Evolutionary conservation across 2,888 invertebrate species (phyloP), one percentile per base, ranked within the genome.

Genomic region (Erebia aethiops): DNA sequence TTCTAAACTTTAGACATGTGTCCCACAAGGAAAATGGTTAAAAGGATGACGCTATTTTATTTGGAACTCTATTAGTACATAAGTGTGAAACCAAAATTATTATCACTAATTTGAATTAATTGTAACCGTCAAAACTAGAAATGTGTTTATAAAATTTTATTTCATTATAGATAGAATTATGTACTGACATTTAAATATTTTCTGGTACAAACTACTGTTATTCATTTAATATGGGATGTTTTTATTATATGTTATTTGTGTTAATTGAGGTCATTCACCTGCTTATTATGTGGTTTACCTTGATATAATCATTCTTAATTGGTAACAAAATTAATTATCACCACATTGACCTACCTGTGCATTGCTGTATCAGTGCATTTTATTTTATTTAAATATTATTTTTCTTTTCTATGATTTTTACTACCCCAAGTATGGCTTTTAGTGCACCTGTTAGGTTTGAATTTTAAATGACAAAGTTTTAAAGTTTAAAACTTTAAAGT

Each of bases 261-360:
- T 52, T 11, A 51, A 16, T 35, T 46, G 4, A 54, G 64, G 35
- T 54, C 35, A 64, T 64, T 64, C 64, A 64, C 52, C 64, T 52
- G 51, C 21, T 52, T 35, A 64, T 16, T n/a, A 64, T 16, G 51
- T 64, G n/a, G 35, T 64, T 64, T 52, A 64, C 41, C 35, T 64
- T 64, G 64, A 64, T 64, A 64, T 64, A 54, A 54, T 54, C 54
- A 18, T 41, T 41, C 41, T 41, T 54, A 64, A 64, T 64, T 64
- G 52, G 46, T 13, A 14, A 64, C 52, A 35, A 52, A 13, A 64
- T 10, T 21, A 46, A 49, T 62, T 46, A 64, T 64, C 35, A 64
- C 54, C 41, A 13, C 18, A 64, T 54, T 54, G 11, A 35, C 51
- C 51, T 51, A n/a, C n/a, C 51, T 43, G 14, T 46, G 49, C 11